Evolutionary conservation across 2,888 invertebrate species (phyloP).

Genomic region (Alviniconcha strummeri): DNA sequence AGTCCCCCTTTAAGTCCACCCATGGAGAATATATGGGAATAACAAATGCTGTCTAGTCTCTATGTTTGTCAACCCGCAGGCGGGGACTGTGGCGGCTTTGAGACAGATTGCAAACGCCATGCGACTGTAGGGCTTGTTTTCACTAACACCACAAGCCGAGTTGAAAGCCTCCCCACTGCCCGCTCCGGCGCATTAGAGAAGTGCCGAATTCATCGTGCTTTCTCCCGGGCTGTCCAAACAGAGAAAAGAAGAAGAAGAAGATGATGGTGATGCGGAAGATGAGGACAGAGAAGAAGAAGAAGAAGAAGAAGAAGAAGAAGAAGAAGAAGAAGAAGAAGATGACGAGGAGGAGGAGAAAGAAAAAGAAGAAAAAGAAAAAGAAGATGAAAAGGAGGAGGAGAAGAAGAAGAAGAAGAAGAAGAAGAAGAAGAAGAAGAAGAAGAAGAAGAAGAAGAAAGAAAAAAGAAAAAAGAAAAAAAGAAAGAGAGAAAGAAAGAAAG

Average conservation of each 20-base stretch:
- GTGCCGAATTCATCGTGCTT: background rate
- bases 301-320: background rate
- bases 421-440: background rate
- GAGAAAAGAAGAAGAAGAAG: background rate
- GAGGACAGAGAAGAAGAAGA: background rate
- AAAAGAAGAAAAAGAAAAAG: background rate
- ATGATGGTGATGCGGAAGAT: no score
- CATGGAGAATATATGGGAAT: no score
- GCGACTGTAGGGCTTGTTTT: no score
- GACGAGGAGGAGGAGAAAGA: background rate
- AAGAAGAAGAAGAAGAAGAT: background rate
- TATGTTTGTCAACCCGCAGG: no score
- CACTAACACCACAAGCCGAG: no score
- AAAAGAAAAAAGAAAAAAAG: background rate
- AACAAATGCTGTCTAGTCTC: no score
- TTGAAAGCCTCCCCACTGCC: background rate
- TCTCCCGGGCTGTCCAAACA: background rate
- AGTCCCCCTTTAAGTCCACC: no score
- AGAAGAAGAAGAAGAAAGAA: no score
- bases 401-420: background rate
- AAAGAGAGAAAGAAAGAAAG: background rate
- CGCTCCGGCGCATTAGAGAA: background rate
- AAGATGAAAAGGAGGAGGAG: background rate
- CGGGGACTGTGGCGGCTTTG: no score
- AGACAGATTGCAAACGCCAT: no score